Evolutionary conservation across 2,888 invertebrate genomes (phyloP), one percentile per base, ranked within the genome.

Genomic region (Lasioglossum vierecki): DNA sequence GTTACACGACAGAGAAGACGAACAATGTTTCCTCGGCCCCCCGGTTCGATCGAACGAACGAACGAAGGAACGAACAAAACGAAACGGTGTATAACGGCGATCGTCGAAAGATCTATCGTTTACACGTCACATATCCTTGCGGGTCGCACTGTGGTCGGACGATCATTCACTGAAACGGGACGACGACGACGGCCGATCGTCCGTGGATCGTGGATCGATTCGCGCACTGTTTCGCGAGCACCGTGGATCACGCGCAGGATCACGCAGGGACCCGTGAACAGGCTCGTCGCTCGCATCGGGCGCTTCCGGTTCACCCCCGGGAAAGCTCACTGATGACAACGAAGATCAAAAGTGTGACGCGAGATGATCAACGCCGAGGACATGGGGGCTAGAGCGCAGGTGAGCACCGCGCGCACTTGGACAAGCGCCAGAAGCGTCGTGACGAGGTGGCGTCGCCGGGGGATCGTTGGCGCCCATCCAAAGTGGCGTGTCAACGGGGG

Each of bases 391-490:
- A 1, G 57, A 71, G 85, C 70, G 73, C 86, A 86, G 86, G 82
- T 85, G 83, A 84, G 73, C 80, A 79, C 75, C 83, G 76, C 76
- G 78, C 46, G 85, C 84, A 79, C 84, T 88, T 90, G 91, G 91
- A 88, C 79, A 60, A 71, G 75, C 79, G 89, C 90, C 91, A 91
- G 75, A 86, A 71, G 90, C 88, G 88, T 91, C 82, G 87, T 88
- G 87, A 79, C 84, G 79, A 82, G 78, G 15, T 70, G 49, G 8
- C 78, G 75, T 79, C 74, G 79, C 71, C 57, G 68, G 66, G 57
- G 75, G 79, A 57, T 72, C 77, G 49, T 73, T 83, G 89, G 87
- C 86, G 77, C 57, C 72, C 80, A 35, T 66, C 88, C 88, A 88
- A 88, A 88, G 79, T 81, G 86, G 80, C 86, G 86, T 88, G 88